Base-by-base conservation (phyloP, 1,140 invertebrate genomes). In the Magallana angulata region DNA sequence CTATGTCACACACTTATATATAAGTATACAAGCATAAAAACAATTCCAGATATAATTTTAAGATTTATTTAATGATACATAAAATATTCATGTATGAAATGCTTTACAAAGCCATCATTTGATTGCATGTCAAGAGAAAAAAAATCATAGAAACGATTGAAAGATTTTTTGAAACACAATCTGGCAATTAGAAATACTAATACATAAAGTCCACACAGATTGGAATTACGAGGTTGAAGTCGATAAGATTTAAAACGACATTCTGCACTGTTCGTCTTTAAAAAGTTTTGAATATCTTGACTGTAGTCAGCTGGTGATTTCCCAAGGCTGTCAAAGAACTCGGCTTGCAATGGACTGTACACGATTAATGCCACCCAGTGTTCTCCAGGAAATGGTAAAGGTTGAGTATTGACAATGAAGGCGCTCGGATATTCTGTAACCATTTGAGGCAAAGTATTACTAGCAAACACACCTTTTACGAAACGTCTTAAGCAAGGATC, bases 291-390 rank as follows among this genome's bases (percentile, higher is more conserved):
- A 30, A 84, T 84, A 60, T 84, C 82, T n/a, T 24, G 57, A 84
- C 30, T 60, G 57, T 84, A 84, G 60, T 84, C 82, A 30, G 82
- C 12, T 30, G 82, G 82, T 59, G 82, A 84, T 60, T 84, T 84
- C 14, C 87, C 87, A 56, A 88, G 83, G 18, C 83, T 88, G 57
- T 88, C 87, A 62, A 85, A 84, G 60, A 88, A 88, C 24, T 85
- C 71, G 16, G 57, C 82, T 11, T 84, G 16, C 1, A 30, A 59
- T 30, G 85, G 18, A 86, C n/a, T 86, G 8, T 71, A 80, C 7
- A 88, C n/a, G 4, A 64, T 59, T 5, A 88, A 24, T 0, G 76
- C 62, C 18, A 86, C 57, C 87, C 87, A 88, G 58, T 88, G 87
- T 86, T 85, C 85, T 71, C 87, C 87, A 9, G 87, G 84, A n/a